Conservation (phyloP, 2,113 vertebrate species). For the Eonycteris spelaea region DNA sequence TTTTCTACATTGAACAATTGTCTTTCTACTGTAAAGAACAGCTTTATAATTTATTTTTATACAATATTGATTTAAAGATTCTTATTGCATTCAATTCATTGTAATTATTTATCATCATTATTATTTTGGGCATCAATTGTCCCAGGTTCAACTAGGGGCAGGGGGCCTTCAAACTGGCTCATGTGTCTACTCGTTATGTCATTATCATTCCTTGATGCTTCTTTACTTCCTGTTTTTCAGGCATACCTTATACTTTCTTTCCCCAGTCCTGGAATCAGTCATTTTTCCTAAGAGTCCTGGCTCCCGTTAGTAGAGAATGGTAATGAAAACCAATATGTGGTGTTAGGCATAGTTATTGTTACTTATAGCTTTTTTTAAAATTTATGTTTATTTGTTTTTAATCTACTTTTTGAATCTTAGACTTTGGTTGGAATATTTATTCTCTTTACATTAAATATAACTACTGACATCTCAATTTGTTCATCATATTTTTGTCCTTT, state of each 20-base stretch:
- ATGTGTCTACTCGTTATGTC: not conserved
- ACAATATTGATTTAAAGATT: not conserved
- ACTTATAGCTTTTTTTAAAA: too few species aligned
- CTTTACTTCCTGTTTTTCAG: too few species aligned
- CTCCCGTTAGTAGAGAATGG: not conserved
- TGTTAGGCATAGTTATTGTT: not conserved
- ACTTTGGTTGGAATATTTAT: not conserved
- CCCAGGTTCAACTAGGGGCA: not conserved
- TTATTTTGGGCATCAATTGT: not conserved
- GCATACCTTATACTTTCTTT: not conserved
- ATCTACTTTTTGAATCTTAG: not conserved
- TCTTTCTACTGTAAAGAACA: not conserved
- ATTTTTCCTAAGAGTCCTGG: not conserved
- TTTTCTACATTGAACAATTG: not conserved
- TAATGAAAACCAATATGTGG: not conserved
- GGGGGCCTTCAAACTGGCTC: not conserved
- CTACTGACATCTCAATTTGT: not conserved
- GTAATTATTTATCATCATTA: not conserved
- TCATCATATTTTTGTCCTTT: not conserved
- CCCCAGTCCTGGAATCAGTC: not conserved
- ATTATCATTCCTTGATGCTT: not conserved
- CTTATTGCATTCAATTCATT: not conserved
- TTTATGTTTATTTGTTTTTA: not conserved
- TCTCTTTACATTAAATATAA: not conserved
- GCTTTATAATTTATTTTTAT: not conserved